Conservation (phyloP, 2,888 invertebrate species). For the Hypolimnas misippus region DNA sequence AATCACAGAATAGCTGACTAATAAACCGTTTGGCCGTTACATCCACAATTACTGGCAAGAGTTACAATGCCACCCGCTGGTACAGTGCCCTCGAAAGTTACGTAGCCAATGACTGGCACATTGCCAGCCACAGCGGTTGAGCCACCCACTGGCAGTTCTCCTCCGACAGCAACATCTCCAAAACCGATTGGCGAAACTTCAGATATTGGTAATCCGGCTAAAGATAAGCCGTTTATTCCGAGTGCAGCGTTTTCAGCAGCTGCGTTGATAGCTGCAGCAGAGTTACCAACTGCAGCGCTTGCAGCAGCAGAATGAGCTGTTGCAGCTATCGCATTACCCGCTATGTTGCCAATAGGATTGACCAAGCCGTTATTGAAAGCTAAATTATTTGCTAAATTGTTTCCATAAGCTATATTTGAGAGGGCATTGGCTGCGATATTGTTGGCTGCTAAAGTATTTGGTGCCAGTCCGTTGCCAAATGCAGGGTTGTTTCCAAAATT, state of each 20-base stretch:
- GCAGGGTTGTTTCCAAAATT: conserved; percentile 35
- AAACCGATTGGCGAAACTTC: conserved; percentile 50
- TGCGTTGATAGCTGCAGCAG: conserved; percentile 30
- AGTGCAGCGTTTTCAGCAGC: conserved; percentile 30
- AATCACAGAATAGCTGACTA: conserved; percentile 39
- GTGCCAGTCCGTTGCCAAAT: conserved; percentile 34
- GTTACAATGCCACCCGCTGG: conserved; percentile 70
- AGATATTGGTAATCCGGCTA: conserved; percentile 43
- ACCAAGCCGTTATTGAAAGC: conserved; percentile 21
- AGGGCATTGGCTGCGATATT: conserved; percentile 33
- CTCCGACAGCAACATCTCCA: conserved; percentile 61
- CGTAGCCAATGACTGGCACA: conserved; percentile 72
- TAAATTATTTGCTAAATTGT: conserved; percentile 24
- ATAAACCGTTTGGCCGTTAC: conserved; percentile 45
- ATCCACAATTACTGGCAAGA: conserved; percentile 60
- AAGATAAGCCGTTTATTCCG: conserved; percentile 40
- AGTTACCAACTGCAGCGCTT: conserved; percentile 28
- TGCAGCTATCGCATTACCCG: conserved; percentile 38
- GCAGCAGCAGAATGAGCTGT: conserved; percentile 30
- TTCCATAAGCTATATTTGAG: conserved; percentile 18
- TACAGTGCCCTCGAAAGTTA: conserved; percentile 69
- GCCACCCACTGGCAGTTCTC: conserved; percentile 67
- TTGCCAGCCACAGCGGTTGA: conserved; percentile 64
- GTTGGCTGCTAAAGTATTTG: conserved; percentile 34
- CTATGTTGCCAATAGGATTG: conserved; percentile 29